phyloP scores from a whole-genome alignment of 2,113 vertebrate species.

The Triplophysa dalaica region DNA sequence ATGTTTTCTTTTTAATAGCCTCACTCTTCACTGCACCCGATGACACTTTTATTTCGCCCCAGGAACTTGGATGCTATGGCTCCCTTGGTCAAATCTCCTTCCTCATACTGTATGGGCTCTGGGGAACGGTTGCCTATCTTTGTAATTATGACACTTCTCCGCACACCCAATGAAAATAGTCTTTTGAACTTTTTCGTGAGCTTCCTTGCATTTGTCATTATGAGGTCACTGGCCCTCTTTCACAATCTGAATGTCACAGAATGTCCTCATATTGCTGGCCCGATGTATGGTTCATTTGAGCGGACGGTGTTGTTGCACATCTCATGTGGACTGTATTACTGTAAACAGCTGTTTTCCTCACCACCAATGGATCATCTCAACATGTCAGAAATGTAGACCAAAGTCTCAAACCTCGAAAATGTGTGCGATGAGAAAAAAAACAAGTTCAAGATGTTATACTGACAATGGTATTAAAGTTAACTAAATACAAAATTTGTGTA shows the following conservation, averaged over 20 bases:
- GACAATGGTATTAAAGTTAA: too few relatives aligned
- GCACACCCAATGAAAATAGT: not conserved
- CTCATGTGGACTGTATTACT: conserved; percentile 38
- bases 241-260: conserved; percentile 1
- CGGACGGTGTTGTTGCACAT: not conserved
- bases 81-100: conserved; percentile 15
- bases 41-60: conserved; percentile 54
- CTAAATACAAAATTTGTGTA: too few relatives aligned
- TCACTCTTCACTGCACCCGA: conserved; percentile 45
- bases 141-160: conserved; percentile 33
- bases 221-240: conserved; percentile 1
- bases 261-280: not conserved
- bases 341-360: conserved; percentile 41
- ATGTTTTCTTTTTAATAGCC: conserved; percentile 30
- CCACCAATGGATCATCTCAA: conserved; percentile 1
- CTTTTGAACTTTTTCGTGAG: not conserved
- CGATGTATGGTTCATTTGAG: conserved; percentile 4
- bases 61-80: conserved; percentile 36
- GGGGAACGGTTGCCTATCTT: conserved; percentile 19
- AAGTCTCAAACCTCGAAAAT: conserved; percentile 27
- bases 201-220: conserved; percentile 11
- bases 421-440: not conserved
- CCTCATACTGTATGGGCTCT: conserved; percentile 10
- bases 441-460: too few relatives aligned
- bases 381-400: conserved; percentile 32